Evolutionary conservation across 1,140 invertebrate genomes (phyloP).

Genomic region (Sogatella furcifera): DNA sequence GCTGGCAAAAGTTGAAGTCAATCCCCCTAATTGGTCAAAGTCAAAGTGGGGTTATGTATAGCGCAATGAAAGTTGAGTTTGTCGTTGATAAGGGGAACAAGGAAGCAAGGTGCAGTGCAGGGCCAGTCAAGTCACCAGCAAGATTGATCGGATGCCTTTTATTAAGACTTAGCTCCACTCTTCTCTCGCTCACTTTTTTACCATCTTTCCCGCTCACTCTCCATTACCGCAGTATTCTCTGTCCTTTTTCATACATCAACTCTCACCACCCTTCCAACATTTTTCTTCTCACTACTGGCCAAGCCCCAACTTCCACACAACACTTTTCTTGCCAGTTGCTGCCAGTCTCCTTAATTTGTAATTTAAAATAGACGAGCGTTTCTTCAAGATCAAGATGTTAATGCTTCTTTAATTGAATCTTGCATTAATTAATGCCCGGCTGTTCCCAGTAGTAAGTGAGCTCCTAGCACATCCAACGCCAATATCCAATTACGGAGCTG

Average conservation of each 20-base stretch:
- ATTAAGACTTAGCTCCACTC: neutral
- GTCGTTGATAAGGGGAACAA: too few species aligned
- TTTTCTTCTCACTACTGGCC: neutral
- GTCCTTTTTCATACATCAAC: too few species aligned
- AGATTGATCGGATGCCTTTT: slow-evolving; percentile 1
- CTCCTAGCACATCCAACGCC: too few species aligned
- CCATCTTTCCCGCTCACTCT: neutral
- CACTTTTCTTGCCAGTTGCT: neutral
- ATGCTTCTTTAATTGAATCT: neutral
- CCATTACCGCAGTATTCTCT: neutral
- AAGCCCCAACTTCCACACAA: neutral
- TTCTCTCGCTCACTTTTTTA: neutral
- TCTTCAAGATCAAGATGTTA: neutral
- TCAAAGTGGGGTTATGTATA: too few species aligned
- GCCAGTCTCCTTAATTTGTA: neutral
- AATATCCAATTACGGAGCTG: too few species aligned
- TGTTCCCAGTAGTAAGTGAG: too few species aligned
- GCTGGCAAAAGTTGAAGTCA: too few species aligned
- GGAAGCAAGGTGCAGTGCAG: too few species aligned
- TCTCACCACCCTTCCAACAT: too few species aligned
- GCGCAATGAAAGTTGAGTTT: too few species aligned
- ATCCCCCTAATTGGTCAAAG: too few species aligned
- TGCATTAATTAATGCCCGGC: neutral
- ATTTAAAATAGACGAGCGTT: slow-evolving; percentile 1
- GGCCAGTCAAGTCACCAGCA: neutral